Evolutionary conservation across 2,797 vertebrate species (phyloP).

Genomic region (Choloepus didactylus): DNA sequence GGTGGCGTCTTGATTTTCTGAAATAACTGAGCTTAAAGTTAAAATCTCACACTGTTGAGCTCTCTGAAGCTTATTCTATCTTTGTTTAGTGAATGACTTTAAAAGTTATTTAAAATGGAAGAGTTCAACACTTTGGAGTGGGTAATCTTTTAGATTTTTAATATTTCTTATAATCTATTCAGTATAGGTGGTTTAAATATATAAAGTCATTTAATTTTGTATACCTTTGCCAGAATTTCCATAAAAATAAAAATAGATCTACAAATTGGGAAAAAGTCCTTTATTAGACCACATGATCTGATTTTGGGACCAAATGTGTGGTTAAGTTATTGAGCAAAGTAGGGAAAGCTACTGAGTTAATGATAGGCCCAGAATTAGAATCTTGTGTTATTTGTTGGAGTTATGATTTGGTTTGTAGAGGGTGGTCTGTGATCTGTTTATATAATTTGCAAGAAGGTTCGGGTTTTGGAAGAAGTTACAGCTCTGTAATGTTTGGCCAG

Average conservation of each 20-base stretch:
- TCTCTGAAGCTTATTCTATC: conserved; percentile 55
- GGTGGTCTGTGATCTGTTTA: conserved; percentile 71
- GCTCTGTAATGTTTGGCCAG: conserved; percentile 59
- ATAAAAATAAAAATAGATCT: conserved; percentile 69
- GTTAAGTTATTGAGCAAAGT: conserved; percentile 65
- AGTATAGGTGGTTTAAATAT: conserved; percentile 49
- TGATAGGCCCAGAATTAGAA: conserved; percentile 76
- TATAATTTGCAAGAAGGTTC: conserved; percentile 74
- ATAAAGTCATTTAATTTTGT: conserved; percentile 45
- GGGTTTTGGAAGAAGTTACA: conserved; percentile 70
- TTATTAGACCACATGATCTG: conserved; percentile 59
- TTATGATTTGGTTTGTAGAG: conserved; percentile 79
- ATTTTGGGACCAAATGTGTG: conserved; percentile 36
- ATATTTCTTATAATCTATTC: conserved; percentile 34
- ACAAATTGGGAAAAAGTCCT: conserved; percentile 24
- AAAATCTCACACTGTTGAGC: conserved; percentile 55
- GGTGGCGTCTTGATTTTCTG: conserved; percentile 78
- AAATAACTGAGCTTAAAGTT: conserved; percentile 78
- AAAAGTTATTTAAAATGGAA: conserved; percentile 61
- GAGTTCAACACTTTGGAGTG: conserved; percentile 20
- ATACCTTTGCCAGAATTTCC: conserved; percentile 48
- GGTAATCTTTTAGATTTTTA: conserved; percentile 44
- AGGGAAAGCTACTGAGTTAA: conserved; percentile 70
- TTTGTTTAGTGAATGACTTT: conserved; percentile 59
- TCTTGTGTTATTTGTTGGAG: conserved; percentile 69